Percentiles rank a stretch among this genome's conserved stretches.
phyloP scores from a whole-genome alignment of 2,888 invertebrate species.

The Andrena dorsata region DNA sequence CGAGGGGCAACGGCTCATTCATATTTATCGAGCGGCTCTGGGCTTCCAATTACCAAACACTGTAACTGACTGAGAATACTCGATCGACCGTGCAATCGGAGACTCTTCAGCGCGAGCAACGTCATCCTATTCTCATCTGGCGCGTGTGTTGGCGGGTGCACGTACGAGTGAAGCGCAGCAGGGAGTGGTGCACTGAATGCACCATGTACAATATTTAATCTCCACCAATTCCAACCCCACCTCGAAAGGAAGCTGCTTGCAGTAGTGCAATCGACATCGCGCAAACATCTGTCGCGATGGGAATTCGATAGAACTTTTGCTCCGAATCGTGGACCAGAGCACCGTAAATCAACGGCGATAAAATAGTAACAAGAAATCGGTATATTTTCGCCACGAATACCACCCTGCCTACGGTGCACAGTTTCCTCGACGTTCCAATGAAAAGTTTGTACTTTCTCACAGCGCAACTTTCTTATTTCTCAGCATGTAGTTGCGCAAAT shows the following conservation, averaged over 20 bases:
- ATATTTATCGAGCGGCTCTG: conserved; percentile 51
- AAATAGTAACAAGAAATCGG: background rate
- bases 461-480: no score
- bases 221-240: background rate
- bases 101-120: conserved; percentile 1
- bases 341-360: no score
- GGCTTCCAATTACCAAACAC: conserved; percentile 34
- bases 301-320: background rate
- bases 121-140: conserved; percentile 18
- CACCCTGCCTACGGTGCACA: no score
- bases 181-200: background rate
- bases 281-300: background rate
- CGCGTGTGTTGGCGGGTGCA: background rate
- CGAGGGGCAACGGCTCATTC: conserved; percentile 37
- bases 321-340: no score
- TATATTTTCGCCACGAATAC: no score
- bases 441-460: no score
- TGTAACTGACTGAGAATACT: conserved; percentile 37
- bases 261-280: no score
- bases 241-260: no score
- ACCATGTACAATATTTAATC: conserved; percentile 36
- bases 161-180: background rate
- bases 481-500: no score
- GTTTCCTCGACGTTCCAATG: no score
- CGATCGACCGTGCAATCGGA: conserved; percentile 41